phyloP scores from a whole-genome alignment of 2,888 invertebrate genomes.

The Tinea trinotella region DNA sequence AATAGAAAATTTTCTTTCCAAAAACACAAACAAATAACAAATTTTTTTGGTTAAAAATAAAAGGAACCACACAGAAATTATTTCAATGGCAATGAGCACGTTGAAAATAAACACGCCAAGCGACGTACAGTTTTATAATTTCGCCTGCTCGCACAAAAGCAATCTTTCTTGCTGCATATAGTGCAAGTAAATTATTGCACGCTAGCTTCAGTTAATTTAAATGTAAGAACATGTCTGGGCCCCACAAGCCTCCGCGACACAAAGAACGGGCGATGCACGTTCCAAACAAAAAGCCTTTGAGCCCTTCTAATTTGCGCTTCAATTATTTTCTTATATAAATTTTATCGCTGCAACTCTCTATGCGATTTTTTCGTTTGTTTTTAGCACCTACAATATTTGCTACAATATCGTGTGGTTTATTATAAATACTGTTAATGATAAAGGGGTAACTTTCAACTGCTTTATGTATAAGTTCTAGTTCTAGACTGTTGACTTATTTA shows the following conservation, averaged over 20 bases:
- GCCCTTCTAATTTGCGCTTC: constrained; percentile 2
- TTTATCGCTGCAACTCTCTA: too few relatives aligned
- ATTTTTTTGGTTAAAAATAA: too few relatives aligned
- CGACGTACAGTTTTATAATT: constrained; percentile 10
- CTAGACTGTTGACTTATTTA: too few relatives aligned
- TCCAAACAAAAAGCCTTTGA: background rate
- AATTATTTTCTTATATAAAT: background rate
- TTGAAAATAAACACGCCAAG: background rate
- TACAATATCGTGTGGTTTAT: too few relatives aligned
- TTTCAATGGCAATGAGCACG: background rate
- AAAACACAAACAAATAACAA: too few relatives aligned
- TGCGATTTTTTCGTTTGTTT: too few relatives aligned
- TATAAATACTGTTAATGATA: too few relatives aligned
- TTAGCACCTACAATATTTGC: too few relatives aligned
- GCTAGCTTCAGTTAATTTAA: constrained; percentile 16
- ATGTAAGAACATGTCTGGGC: constrained; percentile 16
- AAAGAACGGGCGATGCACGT: background rate
- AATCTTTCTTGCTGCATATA: constrained; percentile 7
- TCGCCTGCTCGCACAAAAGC: background rate
- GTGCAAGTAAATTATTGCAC: constrained; percentile 17
- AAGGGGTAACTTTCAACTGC: too few relatives aligned
- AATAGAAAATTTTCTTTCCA: too few relatives aligned
- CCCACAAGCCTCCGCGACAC: background rate
- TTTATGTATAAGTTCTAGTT: too few relatives aligned
- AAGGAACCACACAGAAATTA: too few relatives aligned